These are phyloP conservation scores for Drosophila pseudotalamancana DNA, from an alignment of 2,888 invertebrate genomes.

Conservation along the genomic window DNA sequence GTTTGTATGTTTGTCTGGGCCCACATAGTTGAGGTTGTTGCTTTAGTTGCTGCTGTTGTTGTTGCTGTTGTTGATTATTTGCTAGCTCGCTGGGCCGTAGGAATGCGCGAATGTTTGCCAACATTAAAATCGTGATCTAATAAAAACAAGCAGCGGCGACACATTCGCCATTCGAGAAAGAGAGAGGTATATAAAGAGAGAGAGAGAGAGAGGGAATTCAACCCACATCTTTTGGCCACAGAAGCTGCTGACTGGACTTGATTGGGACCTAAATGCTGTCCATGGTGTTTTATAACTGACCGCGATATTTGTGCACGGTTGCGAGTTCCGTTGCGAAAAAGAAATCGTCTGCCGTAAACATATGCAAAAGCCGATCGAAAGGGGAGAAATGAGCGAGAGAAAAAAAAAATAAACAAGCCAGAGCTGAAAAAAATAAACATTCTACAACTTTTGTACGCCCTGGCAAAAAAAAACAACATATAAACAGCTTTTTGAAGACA, in stretches of 20 bases:
- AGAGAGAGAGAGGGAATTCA: neutral
- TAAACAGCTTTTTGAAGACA: conserved; percentile 50
- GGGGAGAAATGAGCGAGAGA: conserved; percentile 34
- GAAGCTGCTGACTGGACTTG: conserved; percentile 22
- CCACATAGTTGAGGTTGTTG: conserved; percentile 36
- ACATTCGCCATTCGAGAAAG: conserved; percentile 9
- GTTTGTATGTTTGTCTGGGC: conserved; percentile 34
- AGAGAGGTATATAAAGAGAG: neutral
- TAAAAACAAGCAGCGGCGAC: conserved; percentile 57
- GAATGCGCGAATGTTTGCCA: conserved; percentile 78
- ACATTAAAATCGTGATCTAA: conserved; percentile 83
- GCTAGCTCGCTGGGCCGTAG: conserved; percentile 43
- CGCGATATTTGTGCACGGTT: conserved; percentile 37
- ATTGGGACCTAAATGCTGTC: conserved; percentile 48
- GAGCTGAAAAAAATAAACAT: conserved; percentile 28
- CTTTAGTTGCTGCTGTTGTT: conserved; percentile 27
- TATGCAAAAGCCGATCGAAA: conserved; percentile 43
- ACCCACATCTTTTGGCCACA: conserved; percentile 24
- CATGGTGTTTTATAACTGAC: conserved; percentile 50
- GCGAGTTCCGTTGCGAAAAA: conserved; percentile 50
- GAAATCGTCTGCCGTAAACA: conserved; percentile 59
- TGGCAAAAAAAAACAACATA: conserved; percentile 27
- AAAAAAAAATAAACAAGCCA: conserved; percentile 15
- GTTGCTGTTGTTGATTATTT: conserved; percentile 32
- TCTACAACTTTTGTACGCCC: conserved; percentile 42